These are phyloP conservation scores for Drosophila algonquin DNA, from an alignment of 2,888 invertebrate species.

Conservation along the genomic window DNA sequence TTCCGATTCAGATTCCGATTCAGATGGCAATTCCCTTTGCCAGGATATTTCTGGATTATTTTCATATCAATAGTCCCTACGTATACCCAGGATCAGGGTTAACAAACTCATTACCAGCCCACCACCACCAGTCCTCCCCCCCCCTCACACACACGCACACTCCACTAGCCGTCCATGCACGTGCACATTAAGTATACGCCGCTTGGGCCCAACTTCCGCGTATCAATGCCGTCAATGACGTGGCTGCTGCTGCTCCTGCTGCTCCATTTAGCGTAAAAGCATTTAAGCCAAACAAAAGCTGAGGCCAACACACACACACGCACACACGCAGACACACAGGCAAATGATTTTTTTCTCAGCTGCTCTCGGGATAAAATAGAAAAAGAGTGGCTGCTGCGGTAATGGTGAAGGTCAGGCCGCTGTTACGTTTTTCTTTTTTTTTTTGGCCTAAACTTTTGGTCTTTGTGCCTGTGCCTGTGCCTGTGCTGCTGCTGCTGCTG, in stretches of 20 bases:
- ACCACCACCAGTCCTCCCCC: background rate
- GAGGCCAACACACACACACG: conserved; percentile 34
- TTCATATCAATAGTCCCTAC: background rate
- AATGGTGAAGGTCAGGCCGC: conserved; percentile 74
- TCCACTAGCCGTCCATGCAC: background rate
- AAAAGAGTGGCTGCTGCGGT: conserved; percentile 55
- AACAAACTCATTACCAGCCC: conserved; percentile 67
- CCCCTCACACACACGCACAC: background rate
- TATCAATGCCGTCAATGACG: conserved; percentile 58
- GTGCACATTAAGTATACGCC: conserved; percentile 49
- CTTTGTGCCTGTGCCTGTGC: conserved; percentile 3
- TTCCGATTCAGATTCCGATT: too few species aligned
- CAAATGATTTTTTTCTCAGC: conserved; percentile 17
- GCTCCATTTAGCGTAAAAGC: conserved; percentile 66
- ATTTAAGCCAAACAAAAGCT: conserved; percentile 66
- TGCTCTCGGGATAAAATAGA: conserved; percentile 13
- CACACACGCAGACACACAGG: conserved; percentile 23
- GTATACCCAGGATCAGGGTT: conserved; percentile 50
- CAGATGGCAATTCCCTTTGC: too few species aligned
- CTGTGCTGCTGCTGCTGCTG: conserved; percentile 10
- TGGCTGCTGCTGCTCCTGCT: conserved; percentile 21
- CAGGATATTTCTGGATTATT: background rate
- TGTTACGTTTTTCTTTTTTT: conserved; percentile 62
- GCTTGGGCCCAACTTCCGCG: conserved; percentile 62
- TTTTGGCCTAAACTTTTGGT: conserved; percentile 38